These are phyloP conservation scores for Pyrgus malvae DNA, from an alignment of 2,888 invertebrate genomes.

Conservation along the genomic window DNA sequence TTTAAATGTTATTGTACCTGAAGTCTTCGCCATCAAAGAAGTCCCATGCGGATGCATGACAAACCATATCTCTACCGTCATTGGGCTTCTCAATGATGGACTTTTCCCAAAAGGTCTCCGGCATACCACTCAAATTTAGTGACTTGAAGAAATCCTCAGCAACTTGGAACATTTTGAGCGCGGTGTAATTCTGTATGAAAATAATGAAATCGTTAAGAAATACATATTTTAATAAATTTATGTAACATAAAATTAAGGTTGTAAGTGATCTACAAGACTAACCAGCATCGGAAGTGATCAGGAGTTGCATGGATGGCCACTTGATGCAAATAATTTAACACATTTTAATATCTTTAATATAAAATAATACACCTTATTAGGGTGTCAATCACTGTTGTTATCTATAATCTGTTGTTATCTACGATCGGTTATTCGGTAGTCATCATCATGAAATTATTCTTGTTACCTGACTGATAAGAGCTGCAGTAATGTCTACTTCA, in stretches of 20 bases:
- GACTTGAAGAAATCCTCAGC: slow-evolving; percentile 94
- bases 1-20: slow-evolving; percentile 75
- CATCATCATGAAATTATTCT: neutral
- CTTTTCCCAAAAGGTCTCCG: slow-evolving; percentile 90
- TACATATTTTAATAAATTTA: no score
- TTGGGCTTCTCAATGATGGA: slow-evolving; percentile 91
- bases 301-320: no score
- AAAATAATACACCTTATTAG: no score
- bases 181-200: slow-evolving; percentile 87
- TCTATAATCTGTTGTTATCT: no score
- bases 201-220: neutral
- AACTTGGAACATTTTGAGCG: slow-evolving; percentile 88
- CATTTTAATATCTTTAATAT: no score
- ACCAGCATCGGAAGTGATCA: no score
- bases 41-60: slow-evolving; percentile 95
- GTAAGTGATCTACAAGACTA: no score
- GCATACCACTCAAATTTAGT: slow-evolving; percentile 88
- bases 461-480: slow-evolving; percentile 85
- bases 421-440: no score
- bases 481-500: slow-evolving; percentile 86
- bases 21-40: slow-evolving; percentile 91
- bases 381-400: no score
- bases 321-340: no score
- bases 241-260: no score
- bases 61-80: slow-evolving; percentile 87